A percentile compares a stretch with the other conserved stretches of the same genome.
Conservation (phyloP, 1,140 invertebrate genomes). For the Cheumatopsyche charites region DNA sequence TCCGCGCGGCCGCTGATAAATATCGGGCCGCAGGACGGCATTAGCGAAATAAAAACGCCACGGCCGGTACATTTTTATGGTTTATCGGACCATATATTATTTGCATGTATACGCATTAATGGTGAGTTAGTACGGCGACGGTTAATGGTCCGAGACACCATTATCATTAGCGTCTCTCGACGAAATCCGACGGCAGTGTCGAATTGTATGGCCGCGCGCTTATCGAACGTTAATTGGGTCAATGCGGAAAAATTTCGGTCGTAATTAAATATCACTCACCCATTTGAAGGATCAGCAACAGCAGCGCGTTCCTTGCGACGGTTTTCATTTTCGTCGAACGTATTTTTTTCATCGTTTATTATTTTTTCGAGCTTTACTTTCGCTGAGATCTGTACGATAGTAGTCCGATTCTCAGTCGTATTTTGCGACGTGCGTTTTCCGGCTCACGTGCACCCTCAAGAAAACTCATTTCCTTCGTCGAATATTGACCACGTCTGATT, state of each 20-base stretch:
- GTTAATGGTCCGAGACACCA: slow-evolving; percentile 19
- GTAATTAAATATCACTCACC: background rate
- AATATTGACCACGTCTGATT: slow-evolving; percentile 46
- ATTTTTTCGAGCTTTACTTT: background rate
- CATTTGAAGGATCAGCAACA: slow-evolving; percentile 16
- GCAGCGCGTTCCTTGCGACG: background rate
- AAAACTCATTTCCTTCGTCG: slow-evolving; percentile 45
- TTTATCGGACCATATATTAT: slow-evolving; percentile 21
- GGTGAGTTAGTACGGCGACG: slow-evolving; percentile 14
- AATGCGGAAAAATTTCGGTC: no score
- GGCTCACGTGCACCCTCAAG: slow-evolving; percentile 33
- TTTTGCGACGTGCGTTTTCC: slow-evolving; percentile 33
- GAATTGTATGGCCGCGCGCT: no score
- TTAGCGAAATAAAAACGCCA: slow-evolving; percentile 3
- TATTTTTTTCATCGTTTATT: background rate
- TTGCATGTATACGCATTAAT: slow-evolving; percentile 18
- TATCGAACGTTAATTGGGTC: no score
- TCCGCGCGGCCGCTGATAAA: no score
- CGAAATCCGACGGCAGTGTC: no score
- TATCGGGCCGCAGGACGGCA: background rate
- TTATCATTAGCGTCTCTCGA: slow-evolving; percentile 13
- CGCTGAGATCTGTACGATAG: slow-evolving; percentile 8
- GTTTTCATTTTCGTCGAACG: background rate
- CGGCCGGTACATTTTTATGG: slow-evolving; percentile 8
- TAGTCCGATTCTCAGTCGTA: slow-evolving; percentile 38